Base-by-base conservation (phyloP, 2,888 invertebrate species). In the Spodoptera exigua region DNA sequence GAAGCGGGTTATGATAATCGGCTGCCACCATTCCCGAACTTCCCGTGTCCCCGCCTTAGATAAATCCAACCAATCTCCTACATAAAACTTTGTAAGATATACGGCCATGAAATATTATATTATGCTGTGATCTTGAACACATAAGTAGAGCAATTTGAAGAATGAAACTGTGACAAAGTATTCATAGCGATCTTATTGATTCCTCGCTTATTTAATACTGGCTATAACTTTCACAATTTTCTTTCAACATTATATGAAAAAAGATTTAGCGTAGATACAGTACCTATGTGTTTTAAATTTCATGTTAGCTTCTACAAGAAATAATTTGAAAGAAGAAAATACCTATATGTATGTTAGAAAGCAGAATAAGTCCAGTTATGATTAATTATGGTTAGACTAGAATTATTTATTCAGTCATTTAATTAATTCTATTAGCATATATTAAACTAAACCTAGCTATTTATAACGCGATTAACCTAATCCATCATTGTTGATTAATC, bases 1-100 rank as follows among this genome's bases (percentile, higher is more conserved):
- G 67, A 76, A 76, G 74, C 74, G 74, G 67, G 74, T 76, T 76
- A 76, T 76, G 74, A 76, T 76, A 76, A 74, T 76, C 75, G 63
- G 61, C 49, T 74, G 64, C 64, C 76, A 69, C 61, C 68, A 63
- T 68, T 68, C 58, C 59, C 61, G 48, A 74, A 74, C 40, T 73
- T 66, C 63, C 59, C 66, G 46, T 63, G 65, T 67, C 76, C 55
- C 56, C 57, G 67, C 58, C 71, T 76, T 67, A 70, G 55, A 71
- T 76, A 76, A 76, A 76, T 76, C 77, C 74, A 44, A 74, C 74
- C 75, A 71, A 75, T 76, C 71, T 77, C 52, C 53, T 68, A 61
- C 53, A 62, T 64, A 74, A 68, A 74, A 77, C 61, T 71, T 59
- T 71, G 59, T 71, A 61, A 76, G 74, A 76, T 76, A 71, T 66